These are phyloP conservation scores for Pseudochirops cupreus DNA, from an alignment of 2,797 vertebrate species.

Conservation along the genomic window DNA sequence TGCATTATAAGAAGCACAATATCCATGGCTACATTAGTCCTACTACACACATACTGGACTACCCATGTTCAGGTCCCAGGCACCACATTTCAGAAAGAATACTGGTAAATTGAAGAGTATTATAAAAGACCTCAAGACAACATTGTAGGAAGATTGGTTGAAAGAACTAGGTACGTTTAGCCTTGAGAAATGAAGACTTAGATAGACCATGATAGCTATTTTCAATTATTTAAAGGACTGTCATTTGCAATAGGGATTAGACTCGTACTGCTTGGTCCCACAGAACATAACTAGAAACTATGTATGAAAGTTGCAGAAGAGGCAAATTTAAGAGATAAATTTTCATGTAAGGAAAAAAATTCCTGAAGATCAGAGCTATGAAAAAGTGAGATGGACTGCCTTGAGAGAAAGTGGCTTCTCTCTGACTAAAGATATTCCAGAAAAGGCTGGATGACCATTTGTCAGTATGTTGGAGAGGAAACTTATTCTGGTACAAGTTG, in stretches of 20 bases:
- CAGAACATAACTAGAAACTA: neutral
- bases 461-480: neutral
- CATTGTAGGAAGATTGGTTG: neutral
- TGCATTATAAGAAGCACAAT: neutral
- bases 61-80: neutral
- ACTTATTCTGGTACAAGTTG: neutral
- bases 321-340: neutral
- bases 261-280: neutral
- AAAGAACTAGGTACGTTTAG: neutral
- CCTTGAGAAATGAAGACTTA: neutral
- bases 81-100: neutral
- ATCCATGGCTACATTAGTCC: neutral
- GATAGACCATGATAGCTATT: neutral
- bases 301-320: neutral
- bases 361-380: neutral
- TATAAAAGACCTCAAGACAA: neutral
- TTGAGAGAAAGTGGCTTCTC: neutral
- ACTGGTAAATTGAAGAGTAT: neutral
- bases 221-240: neutral
- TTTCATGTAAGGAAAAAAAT: neutral
- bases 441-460: neutral
- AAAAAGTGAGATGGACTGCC: neutral
- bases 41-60: neutral
- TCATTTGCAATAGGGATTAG: neutral
- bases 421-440: neutral